A percentile compares a stretch with the other conserved stretches of the same genome.
Evolutionary conservation across 2,888 invertebrate species (phyloP).

Genomic region (Plagodis pulveraria): DNA sequence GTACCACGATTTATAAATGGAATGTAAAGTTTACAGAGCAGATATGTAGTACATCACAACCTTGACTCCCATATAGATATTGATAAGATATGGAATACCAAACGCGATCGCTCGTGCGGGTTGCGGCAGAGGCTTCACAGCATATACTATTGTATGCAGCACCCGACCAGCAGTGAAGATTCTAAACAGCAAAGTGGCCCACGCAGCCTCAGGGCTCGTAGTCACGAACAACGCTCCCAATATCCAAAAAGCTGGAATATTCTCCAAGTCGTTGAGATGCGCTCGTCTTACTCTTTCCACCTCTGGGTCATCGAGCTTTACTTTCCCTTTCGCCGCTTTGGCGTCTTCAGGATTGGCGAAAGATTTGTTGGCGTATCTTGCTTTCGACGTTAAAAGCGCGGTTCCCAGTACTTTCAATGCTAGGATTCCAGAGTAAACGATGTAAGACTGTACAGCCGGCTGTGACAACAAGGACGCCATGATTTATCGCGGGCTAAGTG

Average conservation of each 20-base stretch:
- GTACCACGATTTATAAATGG: neutral
- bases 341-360: conserved; percentile 69
- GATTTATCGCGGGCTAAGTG: conserved; percentile 9
- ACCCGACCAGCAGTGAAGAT: conserved; percentile 83
- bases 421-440: conserved; percentile 64
- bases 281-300: conserved; percentile 79
- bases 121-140: conserved; percentile 85
- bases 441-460: conserved; percentile 58
- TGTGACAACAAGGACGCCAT: conserved; percentile 20
- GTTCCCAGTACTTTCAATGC: conserved; percentile 61
- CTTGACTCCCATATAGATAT: conserved; percentile 65
- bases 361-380: conserved; percentile 52
- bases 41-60: conserved; percentile 53
- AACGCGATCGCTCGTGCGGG: conserved; percentile 70
- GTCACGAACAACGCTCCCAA: conserved; percentile 85
- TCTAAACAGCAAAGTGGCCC: conserved; percentile 71
- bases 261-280: conserved; percentile 89
- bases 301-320: conserved; percentile 62
- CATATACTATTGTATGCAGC: conserved; percentile 87
- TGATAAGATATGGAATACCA: conserved; percentile 50
- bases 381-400: conserved; percentile 51
- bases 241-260: conserved; percentile 87
- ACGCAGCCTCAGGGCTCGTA: conserved; percentile 78
- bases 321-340: conserved; percentile 52
- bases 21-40: conserved; percentile 39